Evolutionary conservation across 2,888 invertebrate species (phyloP).

Genomic region (Spatulosminthurus flaviceps): DNA sequence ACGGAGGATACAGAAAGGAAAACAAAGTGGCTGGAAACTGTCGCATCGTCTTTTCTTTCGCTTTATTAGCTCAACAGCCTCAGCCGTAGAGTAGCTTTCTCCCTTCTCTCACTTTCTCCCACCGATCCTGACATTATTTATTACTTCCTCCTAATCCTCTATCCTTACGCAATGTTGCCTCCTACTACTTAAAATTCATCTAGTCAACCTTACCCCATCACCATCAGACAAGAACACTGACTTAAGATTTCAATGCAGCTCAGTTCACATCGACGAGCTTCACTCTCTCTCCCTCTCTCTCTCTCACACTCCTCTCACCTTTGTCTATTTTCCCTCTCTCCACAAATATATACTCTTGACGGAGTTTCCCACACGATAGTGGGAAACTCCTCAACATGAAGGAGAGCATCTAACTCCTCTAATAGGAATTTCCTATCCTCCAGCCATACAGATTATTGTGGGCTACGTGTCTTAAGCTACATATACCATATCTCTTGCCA

Average conservation of each 20-base stretch:
- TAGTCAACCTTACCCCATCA: constrained; percentile 44
- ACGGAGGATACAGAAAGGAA: background rate
- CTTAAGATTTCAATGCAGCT: background rate
- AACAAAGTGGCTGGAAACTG: constrained; percentile 16
- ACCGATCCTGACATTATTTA: constrained; percentile 24
- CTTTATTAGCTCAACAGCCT: constrained; percentile 20
- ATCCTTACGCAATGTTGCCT: constrained; percentile 19
- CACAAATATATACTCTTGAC: background rate
- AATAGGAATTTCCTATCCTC: too few relatives aligned
- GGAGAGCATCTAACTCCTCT: too few relatives aligned
- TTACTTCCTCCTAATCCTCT: constrained; percentile 27
- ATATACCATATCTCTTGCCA: too few relatives aligned
- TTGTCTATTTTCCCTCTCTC: constrained; percentile 1
- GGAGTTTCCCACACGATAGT: too few relatives aligned
- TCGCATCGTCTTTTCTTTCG: constrained; percentile 11
- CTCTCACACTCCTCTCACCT: constrained; percentile 7
- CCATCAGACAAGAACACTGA: background rate
- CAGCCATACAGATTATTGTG: too few relatives aligned
- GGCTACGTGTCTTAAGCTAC: too few relatives aligned
- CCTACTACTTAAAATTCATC: constrained; percentile 54
- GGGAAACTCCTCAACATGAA: too few relatives aligned
- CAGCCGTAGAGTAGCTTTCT: background rate
- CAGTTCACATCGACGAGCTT: constrained; percentile 28
- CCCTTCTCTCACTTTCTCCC: background rate
- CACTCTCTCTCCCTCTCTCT: constrained; percentile 19